phyloP scores from a whole-genome alignment of 2,797 vertebrate species.

The Chaenodraco wilsoni region DNA sequence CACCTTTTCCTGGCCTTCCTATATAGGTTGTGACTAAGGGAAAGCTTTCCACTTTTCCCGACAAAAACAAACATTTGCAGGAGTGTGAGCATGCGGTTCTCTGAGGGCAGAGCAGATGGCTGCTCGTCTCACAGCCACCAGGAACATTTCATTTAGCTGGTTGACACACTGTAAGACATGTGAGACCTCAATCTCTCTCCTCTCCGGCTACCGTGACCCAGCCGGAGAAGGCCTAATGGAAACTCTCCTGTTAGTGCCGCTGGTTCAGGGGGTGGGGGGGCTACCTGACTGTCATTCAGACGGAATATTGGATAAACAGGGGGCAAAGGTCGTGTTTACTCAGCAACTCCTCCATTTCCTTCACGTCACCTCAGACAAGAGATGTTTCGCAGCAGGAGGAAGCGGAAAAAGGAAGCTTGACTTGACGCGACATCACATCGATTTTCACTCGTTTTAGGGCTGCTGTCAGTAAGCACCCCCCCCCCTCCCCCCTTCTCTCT shows the following conservation, averaged over 20 bases:
- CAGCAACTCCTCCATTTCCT: constrained; percentile 68
- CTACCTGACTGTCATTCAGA: constrained; percentile 52
- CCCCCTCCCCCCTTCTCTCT: not conserved
- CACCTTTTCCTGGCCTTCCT: constrained; percentile 67
- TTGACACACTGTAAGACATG: constrained; percentile 60
- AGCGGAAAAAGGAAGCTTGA: constrained; percentile 20
- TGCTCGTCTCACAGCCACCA: constrained; percentile 47
- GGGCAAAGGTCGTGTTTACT: constrained; percentile 73
- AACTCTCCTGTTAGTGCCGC: constrained; percentile 52
- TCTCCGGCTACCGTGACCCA: constrained; percentile 55
- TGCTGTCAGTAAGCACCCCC: constrained; percentile 24
- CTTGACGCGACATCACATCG: constrained; percentile 26
- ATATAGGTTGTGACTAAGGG: constrained; percentile 33
- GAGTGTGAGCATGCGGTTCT: constrained; percentile 46
- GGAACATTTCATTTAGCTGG: constrained; percentile 62
- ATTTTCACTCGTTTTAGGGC: constrained; percentile 26
- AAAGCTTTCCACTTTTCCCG: constrained; percentile 32
- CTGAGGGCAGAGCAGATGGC: constrained; percentile 53
- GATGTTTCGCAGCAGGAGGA: constrained; percentile 41
- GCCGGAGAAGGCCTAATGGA: constrained; percentile 50
- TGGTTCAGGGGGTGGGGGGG: constrained; percentile 13
- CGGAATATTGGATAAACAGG: constrained; percentile 64
- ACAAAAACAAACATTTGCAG: no score
- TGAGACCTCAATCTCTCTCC: constrained; percentile 58
- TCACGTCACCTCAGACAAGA: constrained; percentile 45